Conservation (phyloP, 2,888 invertebrate genomes). For the Hypselothyrea guttata region DNA sequence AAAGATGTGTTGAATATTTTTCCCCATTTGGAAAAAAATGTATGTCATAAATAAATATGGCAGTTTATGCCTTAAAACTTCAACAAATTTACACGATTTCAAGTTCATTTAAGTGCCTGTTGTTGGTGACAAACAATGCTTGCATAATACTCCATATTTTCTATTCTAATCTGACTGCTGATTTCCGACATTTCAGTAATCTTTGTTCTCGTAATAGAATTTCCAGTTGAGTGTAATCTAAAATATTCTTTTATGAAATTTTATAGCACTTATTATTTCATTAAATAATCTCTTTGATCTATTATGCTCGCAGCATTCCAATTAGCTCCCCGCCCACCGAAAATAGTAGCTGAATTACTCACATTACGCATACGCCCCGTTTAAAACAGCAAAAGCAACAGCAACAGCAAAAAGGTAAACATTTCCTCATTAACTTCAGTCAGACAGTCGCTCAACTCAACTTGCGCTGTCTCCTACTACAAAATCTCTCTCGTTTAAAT, state of each 20-base stretch:
- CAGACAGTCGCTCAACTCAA: background rate
- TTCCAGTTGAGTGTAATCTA: slow-evolving; percentile 4
- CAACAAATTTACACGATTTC: too few species aligned
- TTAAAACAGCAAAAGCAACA: slow-evolving; percentile 18
- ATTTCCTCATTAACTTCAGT: slow-evolving; percentile 45
- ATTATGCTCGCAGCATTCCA: slow-evolving; percentile 35
- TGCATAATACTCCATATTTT: too few species aligned
- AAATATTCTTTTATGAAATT: slow-evolving; percentile 14
- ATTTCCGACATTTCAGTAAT: too few species aligned
- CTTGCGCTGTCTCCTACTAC: background rate
- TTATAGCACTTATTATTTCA: slow-evolving; percentile 14
- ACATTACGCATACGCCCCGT: slow-evolving; percentile 34
- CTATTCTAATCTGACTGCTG: too few species aligned
- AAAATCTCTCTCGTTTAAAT: background rate
- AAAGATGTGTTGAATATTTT: too few species aligned
- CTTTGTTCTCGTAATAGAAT: slow-evolving; percentile 2
- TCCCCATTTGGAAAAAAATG: too few species aligned
- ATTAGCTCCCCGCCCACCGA: slow-evolving; percentile 15
- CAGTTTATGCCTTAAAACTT: too few species aligned
- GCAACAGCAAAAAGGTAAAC: slow-evolving; percentile 30
- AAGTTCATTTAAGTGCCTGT: too few species aligned
- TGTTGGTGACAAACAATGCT: too few species aligned
- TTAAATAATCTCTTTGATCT: slow-evolving; percentile 45
- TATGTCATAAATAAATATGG: too few species aligned
- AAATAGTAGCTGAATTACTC: slow-evolving; percentile 5